A percentile compares a stretch with the other conserved stretches of the same genome.
phyloP scores from a whole-genome alignment of 2,888 invertebrate species.

The Trachelus stipa region DNA sequence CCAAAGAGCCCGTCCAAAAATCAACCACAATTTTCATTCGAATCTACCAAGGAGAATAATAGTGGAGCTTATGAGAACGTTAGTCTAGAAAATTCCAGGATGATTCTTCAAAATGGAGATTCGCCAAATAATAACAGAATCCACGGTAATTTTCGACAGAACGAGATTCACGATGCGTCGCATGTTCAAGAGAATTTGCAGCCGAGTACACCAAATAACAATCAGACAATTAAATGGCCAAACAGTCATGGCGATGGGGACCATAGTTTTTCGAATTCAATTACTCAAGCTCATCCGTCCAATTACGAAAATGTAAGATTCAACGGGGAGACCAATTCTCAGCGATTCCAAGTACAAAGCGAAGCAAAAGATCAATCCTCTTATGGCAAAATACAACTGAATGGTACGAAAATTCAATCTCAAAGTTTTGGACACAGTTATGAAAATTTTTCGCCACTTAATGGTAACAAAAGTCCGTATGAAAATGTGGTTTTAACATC shows the following conservation, averaged over 20 bases:
- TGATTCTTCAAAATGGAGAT: slow-evolving; percentile 19
- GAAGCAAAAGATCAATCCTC: slow-evolving; percentile 32
- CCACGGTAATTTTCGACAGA: neutral
- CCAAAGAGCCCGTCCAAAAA: slow-evolving; percentile 56
- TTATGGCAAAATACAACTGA: slow-evolving; percentile 51
- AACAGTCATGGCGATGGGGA: slow-evolving; percentile 57
- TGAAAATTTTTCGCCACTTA: slow-evolving; percentile 41
- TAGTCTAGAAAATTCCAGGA: slow-evolving; percentile 56
- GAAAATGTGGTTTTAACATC: slow-evolving; percentile 46
- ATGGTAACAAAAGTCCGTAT: slow-evolving; percentile 52
- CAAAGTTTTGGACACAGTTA: slow-evolving; percentile 38
- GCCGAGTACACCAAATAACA: slow-evolving; percentile 50
- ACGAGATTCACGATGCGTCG: slow-evolving; percentile 2
- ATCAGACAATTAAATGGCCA: slow-evolving; percentile 48
- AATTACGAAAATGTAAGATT: slow-evolving; percentile 56
- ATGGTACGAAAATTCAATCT: slow-evolving; percentile 42
- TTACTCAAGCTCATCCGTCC: slow-evolving; percentile 47
- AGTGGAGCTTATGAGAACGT: slow-evolving; percentile 55
- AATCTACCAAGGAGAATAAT: slow-evolving; percentile 59
- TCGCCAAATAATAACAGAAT: slow-evolving; percentile 21
- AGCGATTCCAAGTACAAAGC: slow-evolving; percentile 23
- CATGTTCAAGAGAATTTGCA: slow-evolving; percentile 22
- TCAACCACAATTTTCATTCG: slow-evolving; percentile 62
- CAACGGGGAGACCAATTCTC: slow-evolving; percentile 26
- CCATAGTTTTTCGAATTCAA: slow-evolving; percentile 38